phyloP scores from a whole-genome alignment of 1,140 invertebrate species.

The Drosophila rufa region DNA sequence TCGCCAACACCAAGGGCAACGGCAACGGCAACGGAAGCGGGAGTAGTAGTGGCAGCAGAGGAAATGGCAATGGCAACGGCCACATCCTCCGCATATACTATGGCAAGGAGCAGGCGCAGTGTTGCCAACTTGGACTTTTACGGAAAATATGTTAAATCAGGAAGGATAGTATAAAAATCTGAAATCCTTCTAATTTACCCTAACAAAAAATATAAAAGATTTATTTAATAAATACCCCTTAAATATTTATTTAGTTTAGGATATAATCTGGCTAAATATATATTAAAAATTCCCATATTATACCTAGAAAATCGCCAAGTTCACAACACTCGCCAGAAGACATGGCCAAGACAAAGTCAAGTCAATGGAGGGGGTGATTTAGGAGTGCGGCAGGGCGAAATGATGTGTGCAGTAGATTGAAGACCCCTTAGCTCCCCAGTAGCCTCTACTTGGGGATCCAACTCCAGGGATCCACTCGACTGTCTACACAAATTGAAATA shows the following conservation, averaged over 20 bases:
- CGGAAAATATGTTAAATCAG: too few species aligned
- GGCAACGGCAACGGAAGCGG: constrained; percentile 4
- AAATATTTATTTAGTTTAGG: too few species aligned
- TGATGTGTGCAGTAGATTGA: constrained; percentile 79
- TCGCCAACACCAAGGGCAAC: constrained; percentile 73
- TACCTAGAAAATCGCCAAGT: constrained; percentile 3
- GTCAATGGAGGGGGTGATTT: constrained; percentile 64
- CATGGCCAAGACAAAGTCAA: constrained; percentile 48
- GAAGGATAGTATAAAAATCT: too few species aligned
- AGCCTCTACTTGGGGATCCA: constrained; percentile 26
- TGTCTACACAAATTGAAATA: constrained; percentile 83
- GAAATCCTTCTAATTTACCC: too few species aligned
- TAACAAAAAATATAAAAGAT: not conserved
- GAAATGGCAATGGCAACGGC: constrained; percentile 16
- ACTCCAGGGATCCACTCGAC: constrained; percentile 50
- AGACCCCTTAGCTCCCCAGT: constrained; percentile 53
- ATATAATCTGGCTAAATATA: not conserved
- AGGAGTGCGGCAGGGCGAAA: constrained; percentile 56
- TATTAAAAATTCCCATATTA: not conserved
- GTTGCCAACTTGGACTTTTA: constrained; percentile 19
- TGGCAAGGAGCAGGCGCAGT: constrained; percentile 17
- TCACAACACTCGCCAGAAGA: not conserved
- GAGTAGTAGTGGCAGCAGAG: constrained; percentile 6
- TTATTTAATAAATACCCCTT: too few species aligned
- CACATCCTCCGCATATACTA: constrained; percentile 21